Evolutionary conservation across 2,888 invertebrate genomes (phyloP), one percentile per base, ranked within the genome.

Genomic region (Priocnemis perturbator): DNA sequence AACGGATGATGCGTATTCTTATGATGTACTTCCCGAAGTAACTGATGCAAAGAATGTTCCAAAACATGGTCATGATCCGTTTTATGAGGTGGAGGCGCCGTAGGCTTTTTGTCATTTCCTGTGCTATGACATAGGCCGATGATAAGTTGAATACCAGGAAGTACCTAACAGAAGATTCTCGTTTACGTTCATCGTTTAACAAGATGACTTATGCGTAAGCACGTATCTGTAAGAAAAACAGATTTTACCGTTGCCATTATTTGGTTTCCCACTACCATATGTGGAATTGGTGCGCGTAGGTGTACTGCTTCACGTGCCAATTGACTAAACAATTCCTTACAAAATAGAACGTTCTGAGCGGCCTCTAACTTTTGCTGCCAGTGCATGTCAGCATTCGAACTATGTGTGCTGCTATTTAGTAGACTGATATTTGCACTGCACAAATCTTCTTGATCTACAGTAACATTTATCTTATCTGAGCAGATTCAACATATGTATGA

Each of bases 361-460:
- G 97, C 96, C 87, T 98, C 98, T n/a, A 98, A 90, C 82, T 97
- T 97, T 85, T 97, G 96, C 83, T 98, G 97, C 98, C 98, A 98
- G 85, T 97, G 95, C 76, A 94, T 91, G 78, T 96, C 95, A 0
- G 94, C 92, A 69, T 95, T 94, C 0, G 94, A 91, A 69, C 92
- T 91, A 63, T 93, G 92, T 0, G 95, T 94, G 55, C 94, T 95
- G 78, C 95, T 92, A 0, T 95, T 95, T 15, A 95, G 92, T 0
- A 96, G 91, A 85, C 94, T 96, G 3, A 97, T 92, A 44, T 95
- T 95, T 0, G 95, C 95, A 63, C 95, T 96, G 78, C 96, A 96
- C 23, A 97, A 91, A 85, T 96, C 96, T 89, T 97, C 97, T 90
- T 96, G 96, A 90, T 97, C 97, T 95, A 88, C 79, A 48, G 19